phyloP scores from a whole-genome alignment of 1,140 invertebrate genomes.

The Drosophila mayri region DNA sequence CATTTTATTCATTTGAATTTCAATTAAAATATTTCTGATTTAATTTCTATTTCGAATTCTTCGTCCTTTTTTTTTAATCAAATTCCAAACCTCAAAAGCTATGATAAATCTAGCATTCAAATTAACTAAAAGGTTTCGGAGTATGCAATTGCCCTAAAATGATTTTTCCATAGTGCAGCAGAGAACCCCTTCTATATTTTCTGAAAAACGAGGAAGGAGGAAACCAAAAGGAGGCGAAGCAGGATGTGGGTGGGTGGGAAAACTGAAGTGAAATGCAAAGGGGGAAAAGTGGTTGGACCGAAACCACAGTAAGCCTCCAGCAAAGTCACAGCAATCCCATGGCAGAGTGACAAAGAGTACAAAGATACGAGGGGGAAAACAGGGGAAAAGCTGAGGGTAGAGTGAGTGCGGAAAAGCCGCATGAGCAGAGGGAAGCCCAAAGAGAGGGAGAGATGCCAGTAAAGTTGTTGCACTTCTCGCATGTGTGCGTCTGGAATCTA shows the following conservation, averaged over 20 bases:
- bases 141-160: background rate
- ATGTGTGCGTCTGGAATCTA: conserved; percentile 33
- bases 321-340: conserved; percentile 37
- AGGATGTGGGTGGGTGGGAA: background rate
- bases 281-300: conserved; percentile 5
- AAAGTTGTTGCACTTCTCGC: conserved; percentile 45
- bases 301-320: conserved; percentile 28
- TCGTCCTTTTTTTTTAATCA: background rate
- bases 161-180: conserved; percentile 23
- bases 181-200: conserved; percentile 6
- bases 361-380: conserved; percentile 1
- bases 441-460: conserved; percentile 11
- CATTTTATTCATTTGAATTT: background rate
- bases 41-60: background rate
- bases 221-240: background rate
- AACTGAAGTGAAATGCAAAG: conserved; percentile 9
- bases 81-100: background rate
- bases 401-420: conserved; percentile 2
- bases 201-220: background rate
- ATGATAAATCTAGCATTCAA: background rate
- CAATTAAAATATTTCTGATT: background rate
- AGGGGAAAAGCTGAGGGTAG: background rate
- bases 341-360: conserved; percentile 26
- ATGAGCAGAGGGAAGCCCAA: background rate
- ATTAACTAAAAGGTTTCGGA: background rate